Conservation (phyloP, 2,113 vertebrate species). For the Neodon shergylaensis region DNA sequence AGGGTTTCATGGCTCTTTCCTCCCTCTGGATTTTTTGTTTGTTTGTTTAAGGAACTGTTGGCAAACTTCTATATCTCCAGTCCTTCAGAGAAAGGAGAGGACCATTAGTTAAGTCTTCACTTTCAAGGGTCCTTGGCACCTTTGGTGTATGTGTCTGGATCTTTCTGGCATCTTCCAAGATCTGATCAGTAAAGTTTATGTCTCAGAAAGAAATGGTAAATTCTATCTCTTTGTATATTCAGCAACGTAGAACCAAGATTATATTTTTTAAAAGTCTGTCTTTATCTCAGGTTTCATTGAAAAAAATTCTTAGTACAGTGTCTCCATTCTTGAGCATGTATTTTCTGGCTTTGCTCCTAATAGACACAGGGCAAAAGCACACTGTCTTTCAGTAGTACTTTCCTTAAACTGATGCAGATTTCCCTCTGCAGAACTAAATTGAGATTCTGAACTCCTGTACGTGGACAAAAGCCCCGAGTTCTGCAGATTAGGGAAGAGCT, state of each 20-base stretch:
- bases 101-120: not conserved
- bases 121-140: not conserved
- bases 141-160: not conserved
- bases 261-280: not conserved
- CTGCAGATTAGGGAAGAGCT: not conserved
- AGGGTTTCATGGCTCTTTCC: not conserved
- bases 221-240: not conserved
- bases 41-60: not conserved
- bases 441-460: not conserved
- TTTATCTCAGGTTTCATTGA: not conserved
- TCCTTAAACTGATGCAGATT: not conserved
- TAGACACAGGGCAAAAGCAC: not conserved
- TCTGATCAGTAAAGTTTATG: not conserved
- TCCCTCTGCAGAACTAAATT: not conserved
- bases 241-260: not conserved
- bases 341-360: not conserved
- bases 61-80: not conserved
- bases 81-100: not conserved
- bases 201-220: not conserved
- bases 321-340: not conserved
- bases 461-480: not conserved
- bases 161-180: not conserved
- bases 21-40: not conserved
- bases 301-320: not conserved
- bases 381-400: not conserved